Conservation (phyloP, 2,888 invertebrate species). For the Euplagia quadripunctaria region DNA sequence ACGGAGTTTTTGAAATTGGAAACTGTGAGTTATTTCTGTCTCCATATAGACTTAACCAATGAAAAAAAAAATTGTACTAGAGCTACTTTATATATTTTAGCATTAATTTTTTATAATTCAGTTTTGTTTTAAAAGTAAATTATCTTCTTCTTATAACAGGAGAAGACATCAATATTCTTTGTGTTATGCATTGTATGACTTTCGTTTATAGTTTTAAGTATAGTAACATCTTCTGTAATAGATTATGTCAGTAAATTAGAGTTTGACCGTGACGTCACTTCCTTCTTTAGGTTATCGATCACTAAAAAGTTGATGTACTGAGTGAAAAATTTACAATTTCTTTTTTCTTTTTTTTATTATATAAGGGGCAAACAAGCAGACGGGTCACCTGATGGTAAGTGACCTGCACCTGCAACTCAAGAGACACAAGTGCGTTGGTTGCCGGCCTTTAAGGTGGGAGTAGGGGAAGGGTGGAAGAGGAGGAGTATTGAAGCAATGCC, state of each 20-base stretch:
- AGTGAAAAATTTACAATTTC: background rate
- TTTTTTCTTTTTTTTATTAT: too few relatives aligned
- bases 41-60: conserved; percentile 2
- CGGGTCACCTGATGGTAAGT: too few relatives aligned
- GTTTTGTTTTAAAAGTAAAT: conserved; percentile 51
- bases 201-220: background rate
- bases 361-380: too few relatives aligned
- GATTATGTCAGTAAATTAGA: background rate
- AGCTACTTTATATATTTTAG: conserved; percentile 58
- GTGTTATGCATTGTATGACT: conserved; percentile 17
- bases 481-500: too few relatives aligned
- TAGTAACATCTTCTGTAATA: background rate
- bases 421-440: too few relatives aligned
- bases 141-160: conserved; percentile 73
- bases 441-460: too few relatives aligned
- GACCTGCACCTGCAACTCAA: background rate
- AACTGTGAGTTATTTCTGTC: conserved; percentile 8
- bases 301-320: too few relatives aligned
- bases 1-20: conserved; percentile 6
- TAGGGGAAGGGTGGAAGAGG: too few relatives aligned
- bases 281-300: too few relatives aligned
- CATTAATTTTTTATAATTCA: conserved; percentile 49
- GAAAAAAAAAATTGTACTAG: conserved; percentile 21
- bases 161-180: conserved; percentile 55
- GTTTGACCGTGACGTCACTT: too few relatives aligned